Evolutionary conservation across 2,797 vertebrate species (phyloP).

Genomic region (Microhierax caerulescens): DNA sequence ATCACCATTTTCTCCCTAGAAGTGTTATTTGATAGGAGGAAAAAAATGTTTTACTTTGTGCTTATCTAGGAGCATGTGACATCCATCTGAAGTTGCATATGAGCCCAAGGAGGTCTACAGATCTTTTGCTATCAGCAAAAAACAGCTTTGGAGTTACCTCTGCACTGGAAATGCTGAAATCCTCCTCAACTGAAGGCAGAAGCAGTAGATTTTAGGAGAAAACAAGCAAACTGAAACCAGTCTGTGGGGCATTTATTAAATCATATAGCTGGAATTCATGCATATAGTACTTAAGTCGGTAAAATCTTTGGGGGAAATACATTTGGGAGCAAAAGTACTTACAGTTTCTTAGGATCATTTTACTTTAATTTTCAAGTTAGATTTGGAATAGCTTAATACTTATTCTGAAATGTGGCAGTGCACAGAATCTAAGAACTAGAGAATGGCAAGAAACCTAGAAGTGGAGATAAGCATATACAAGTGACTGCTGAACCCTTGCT

Average conservation of each 20-base stretch:
- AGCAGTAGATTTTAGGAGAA: neutral
- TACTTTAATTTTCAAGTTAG: neutral
- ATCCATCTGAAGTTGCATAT: conserved; percentile 3
- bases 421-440: neutral
- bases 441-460: neutral
- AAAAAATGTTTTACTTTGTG: neutral
- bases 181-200: neutral
- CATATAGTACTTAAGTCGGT: neutral
- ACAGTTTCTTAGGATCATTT: neutral
- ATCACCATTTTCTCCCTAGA: neutral
- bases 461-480: neutral
- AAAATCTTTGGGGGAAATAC: neutral
- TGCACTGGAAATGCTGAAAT: neutral
- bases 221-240: neutral
- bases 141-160: neutral
- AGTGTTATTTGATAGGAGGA: neutral
- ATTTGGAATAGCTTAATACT: neutral
- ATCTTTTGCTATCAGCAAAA: neutral
- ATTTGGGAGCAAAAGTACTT: neutral
- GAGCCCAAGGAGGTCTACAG: neutral
- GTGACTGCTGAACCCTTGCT: neutral
- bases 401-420: neutral
- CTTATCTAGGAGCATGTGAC: neutral
- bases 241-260: neutral
- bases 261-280: neutral